A percentile compares a stretch with the other conserved stretches of the same genome.
phyloP scores from a whole-genome alignment of 2,113 vertebrate species.

The Coreoperca whiteheadi region DNA sequence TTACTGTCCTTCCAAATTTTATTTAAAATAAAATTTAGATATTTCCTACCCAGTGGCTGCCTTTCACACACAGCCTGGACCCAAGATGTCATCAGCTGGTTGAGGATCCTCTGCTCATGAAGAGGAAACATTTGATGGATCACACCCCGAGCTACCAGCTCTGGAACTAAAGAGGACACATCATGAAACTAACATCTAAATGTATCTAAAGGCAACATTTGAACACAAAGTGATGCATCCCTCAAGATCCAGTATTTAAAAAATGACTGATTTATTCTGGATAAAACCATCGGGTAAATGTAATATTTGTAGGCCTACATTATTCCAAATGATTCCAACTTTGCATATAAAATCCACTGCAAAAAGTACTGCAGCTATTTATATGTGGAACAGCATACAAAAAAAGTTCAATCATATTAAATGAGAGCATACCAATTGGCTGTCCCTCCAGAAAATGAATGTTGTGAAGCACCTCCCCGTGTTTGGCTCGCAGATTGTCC shows the following conservation, averaged over 20 bases:
- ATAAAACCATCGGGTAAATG: not conserved
- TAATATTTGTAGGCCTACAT: not conserved
- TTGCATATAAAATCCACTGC: not conserved
- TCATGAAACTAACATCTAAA: not conserved
- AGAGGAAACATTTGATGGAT: conserved; percentile 96
- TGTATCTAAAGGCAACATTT: not conserved
- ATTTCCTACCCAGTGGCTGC: conserved; percentile 90
- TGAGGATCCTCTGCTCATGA: conserved; percentile 95
- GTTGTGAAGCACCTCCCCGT: conserved; percentile 95
- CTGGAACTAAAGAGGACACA: conserved; percentile 86
- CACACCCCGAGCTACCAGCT: conserved; percentile 91
- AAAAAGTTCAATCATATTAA: not conserved
- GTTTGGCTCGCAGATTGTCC: conserved; percentile 95
- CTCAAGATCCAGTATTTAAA: too few relatives aligned
- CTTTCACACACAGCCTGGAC: conserved; percentile 95
- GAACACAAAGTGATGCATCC: too few relatives aligned
- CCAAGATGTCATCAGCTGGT: conserved; percentile 96
- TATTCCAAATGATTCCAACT: not conserved
- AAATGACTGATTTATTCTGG: too few relatives aligned
- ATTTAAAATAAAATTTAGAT: not conserved
- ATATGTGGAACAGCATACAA: not conserved
- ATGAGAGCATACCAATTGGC: conserved; percentile 91
- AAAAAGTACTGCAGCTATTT: not conserved
- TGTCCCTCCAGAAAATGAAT: conserved; percentile 97
- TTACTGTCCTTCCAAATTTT: not conserved